phyloP scores from a whole-genome alignment of 2,113 vertebrate species.

The Bubo blakistoni region DNA sequence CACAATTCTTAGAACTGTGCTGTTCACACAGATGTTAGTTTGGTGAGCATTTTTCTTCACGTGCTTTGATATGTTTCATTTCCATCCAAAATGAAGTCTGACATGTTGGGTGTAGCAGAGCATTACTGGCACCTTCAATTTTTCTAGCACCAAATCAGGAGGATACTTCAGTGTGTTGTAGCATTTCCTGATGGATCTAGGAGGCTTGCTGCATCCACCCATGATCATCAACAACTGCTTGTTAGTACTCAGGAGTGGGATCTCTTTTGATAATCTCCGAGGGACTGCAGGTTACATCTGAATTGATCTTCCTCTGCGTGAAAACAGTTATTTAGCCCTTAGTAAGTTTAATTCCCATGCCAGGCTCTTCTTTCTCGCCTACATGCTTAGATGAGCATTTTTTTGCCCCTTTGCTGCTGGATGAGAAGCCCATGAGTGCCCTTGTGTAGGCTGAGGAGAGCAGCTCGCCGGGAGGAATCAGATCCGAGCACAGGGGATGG shows the following conservation, averaged over 20 bases:
- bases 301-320: not conserved
- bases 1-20: not conserved
- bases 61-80: not conserved
- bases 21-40: not conserved
- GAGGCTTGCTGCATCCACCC: not conserved
- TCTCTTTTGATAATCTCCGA: not conserved
- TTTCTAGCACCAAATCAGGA: not conserved
- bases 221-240: not conserved
- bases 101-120: not conserved
- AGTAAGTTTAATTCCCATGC: not conserved
- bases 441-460: not conserved
- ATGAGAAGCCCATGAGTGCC: not conserved
- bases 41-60: not conserved
- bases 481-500: not conserved
- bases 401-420: not conserved
- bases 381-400: fast-evolving
- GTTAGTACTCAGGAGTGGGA: not conserved
- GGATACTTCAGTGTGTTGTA: not conserved
- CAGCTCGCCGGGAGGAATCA: fast-evolving
- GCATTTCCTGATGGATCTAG: not conserved
- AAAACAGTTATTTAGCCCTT: not conserved
- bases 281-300: not conserved
- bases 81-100: not conserved
- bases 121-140: not conserved
- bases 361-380: not conserved